Conservation (phyloP, 2,797 vertebrate species). For the Lepilemur septentrionalis region DNA sequence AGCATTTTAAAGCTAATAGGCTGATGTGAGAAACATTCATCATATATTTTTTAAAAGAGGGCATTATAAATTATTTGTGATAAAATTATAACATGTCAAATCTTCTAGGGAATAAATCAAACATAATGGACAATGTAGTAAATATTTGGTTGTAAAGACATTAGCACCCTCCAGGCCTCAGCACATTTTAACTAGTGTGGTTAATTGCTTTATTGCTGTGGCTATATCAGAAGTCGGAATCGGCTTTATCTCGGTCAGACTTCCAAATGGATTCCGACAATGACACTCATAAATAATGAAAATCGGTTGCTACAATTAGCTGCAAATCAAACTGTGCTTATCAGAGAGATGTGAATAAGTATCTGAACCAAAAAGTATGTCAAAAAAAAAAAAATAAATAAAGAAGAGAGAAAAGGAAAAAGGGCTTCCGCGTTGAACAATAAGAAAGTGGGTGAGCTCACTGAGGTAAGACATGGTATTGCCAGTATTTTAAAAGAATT, state of each 20-base stretch:
- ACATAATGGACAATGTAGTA: constrained; percentile 10
- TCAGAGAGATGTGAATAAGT: constrained; percentile 70
- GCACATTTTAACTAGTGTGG: constrained; percentile 69
- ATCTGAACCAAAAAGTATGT: constrained; percentile 60
- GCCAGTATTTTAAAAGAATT: background rate
- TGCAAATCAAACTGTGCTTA: constrained; percentile 81
- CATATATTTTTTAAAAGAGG: background rate
- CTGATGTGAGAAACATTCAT: background rate
- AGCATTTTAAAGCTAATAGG: constrained; percentile 36
- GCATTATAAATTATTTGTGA: constrained; percentile 1
- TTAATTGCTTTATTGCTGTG: constrained; percentile 79
- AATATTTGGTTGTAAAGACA: constrained; percentile 64
- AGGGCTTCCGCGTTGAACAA: background rate
- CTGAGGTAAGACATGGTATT: too few relatives aligned
- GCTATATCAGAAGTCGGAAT: constrained; percentile 68
- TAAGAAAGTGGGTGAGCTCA: background rate
- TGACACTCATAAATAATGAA: constrained; percentile 82
- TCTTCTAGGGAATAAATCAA: constrained; percentile 45
- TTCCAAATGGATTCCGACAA: constrained; percentile 81
- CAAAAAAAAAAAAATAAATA: background rate
- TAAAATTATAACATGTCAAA: constrained; percentile 15
- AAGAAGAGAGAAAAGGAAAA: background rate
- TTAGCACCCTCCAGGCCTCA: background rate
- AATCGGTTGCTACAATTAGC: constrained; percentile 81
- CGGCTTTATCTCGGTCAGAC: constrained; percentile 76